Base-by-base conservation (phyloP, 2,888 invertebrate species). In the Spicauda simplicius region DNA sequence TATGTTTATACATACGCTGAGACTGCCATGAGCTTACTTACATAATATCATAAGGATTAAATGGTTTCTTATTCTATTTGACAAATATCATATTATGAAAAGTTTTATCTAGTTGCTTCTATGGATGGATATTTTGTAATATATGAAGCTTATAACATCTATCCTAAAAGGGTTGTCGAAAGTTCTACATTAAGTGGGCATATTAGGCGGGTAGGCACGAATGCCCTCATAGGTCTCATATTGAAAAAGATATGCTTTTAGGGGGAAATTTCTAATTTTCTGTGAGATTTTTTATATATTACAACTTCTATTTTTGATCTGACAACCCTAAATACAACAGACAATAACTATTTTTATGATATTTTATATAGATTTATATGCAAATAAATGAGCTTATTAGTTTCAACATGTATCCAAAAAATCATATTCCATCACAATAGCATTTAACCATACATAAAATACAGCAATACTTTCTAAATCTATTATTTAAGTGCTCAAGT, bases 1-100 rank as follows among this genome's bases (percentile, higher is more conserved):
- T 19, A 58, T 60, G n/a, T 58, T 60, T 33, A 41, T 64, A 41
- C 58, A 58, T 59, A 64, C 57, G 57, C 56, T 62, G 53, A 64
- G 64, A 57, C 63, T 64, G 63, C 52, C 64, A 20, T 33, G 19
- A 62, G 41, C 54, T 62, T 53, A n/a, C 20, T 33, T 54, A 53
- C 14, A 8, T 59, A 33, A 50, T 60, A 48, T 19, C 45, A 41
- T 48, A 16, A 16, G 48, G 48, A 20, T 53, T 20, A 53, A 53
- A 53, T 53, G 20, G 53, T 11, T 53, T 4, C 30, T 19, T 59
- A 50, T 25, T 30, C 30, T 59, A 59, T n/a, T 4, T 59, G 45
- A n/a, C 3, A 12, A 53, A 54, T 54, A 48, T 48, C 6, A 16
- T 48, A 8, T 25, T 25, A 25, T 25, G 4, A 48, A 16, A 16